These are phyloP conservation scores for Conger conger DNA, from an alignment of 2,113 vertebrate species.

Conservation along the genomic window DNA sequence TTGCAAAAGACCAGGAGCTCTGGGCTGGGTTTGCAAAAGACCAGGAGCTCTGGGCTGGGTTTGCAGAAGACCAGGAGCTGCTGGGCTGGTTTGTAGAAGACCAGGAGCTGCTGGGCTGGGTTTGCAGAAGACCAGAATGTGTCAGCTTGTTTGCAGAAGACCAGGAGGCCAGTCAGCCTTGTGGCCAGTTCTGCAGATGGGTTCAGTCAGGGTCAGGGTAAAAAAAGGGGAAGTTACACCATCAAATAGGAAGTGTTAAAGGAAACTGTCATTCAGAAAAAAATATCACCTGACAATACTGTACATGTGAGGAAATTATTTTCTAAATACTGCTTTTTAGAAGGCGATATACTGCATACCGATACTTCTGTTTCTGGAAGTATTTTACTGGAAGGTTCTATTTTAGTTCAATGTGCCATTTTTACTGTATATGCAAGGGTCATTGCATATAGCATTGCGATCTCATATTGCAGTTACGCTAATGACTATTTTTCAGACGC, in stretches of 20 bases:
- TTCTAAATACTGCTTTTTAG: background rate
- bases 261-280: slow-evolving; percentile 33
- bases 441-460: too few relatives aligned
- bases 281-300: background rate
- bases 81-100: too few relatives aligned
- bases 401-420: too few relatives aligned
- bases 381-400: background rate
- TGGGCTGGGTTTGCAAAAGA: too few relatives aligned
- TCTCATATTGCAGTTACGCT: too few relatives aligned
- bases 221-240: slow-evolving; percentile 24
- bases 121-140: background rate
- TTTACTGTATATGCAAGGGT: too few relatives aligned
- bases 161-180: background rate
- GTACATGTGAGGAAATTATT: background rate
- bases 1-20: background rate
- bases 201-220: background rate
- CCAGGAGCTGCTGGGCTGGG: too few relatives aligned
- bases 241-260: slow-evolving; percentile 26
- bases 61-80: background rate
- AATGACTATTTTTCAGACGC: too few relatives aligned
- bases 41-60: too few relatives aligned
- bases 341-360: background rate
- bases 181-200: slow-evolving; percentile 12
- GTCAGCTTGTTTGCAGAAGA: background rate
- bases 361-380: background rate